Percentiles rank a stretch among this genome's conserved stretches.
These are phyloP conservation scores for Pemphredon lugubris DNA, from an alignment of 2,888 invertebrate species.

Conservation along the genomic window DNA sequence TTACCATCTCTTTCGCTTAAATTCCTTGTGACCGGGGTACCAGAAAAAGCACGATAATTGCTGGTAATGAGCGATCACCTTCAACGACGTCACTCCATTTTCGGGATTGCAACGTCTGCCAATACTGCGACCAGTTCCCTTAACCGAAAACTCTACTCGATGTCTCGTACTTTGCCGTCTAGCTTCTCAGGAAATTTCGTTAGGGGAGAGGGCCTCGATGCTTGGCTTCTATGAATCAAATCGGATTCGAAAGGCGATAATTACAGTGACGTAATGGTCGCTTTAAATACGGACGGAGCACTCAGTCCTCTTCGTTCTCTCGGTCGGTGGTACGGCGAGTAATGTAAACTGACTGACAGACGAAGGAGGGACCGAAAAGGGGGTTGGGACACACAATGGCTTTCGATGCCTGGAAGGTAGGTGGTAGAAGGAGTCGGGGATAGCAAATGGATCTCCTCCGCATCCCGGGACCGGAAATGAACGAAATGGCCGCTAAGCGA, in stretches of 20 bases:
- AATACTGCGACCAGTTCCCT: constrained; percentile 10
- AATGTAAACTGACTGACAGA: constrained; percentile 72
- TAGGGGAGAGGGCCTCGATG: constrained; percentile 22
- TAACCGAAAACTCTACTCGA: not conserved
- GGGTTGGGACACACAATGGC: constrained; percentile 70
- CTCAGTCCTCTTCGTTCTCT: constrained; percentile 36
- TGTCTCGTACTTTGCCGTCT: not conserved
- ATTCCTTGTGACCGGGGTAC: too few relatives aligned
- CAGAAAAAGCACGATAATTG: too few relatives aligned
- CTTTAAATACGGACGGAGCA: constrained; percentile 70
- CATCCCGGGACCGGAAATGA: constrained; percentile 77
- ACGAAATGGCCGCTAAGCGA: constrained; percentile 80
- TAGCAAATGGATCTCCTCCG: constrained; percentile 78
- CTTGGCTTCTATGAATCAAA: constrained; percentile 70
- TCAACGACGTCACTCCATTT: too few relatives aligned
- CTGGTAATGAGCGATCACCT: too few relatives aligned
- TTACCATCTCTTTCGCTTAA: too few relatives aligned
- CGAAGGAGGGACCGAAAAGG: constrained; percentile 16
- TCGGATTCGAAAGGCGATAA: constrained; percentile 77
- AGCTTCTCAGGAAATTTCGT: constrained; percentile 4
- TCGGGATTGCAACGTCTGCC: not conserved
- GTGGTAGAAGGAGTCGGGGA: constrained; percentile 61
- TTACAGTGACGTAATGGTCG: constrained; percentile 75
- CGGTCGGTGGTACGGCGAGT: constrained; percentile 56
- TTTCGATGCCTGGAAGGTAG: constrained; percentile 71